Evolutionary conservation across 2,797 vertebrate species (phyloP).

Genomic region (Eulemur mongoz): DNA sequence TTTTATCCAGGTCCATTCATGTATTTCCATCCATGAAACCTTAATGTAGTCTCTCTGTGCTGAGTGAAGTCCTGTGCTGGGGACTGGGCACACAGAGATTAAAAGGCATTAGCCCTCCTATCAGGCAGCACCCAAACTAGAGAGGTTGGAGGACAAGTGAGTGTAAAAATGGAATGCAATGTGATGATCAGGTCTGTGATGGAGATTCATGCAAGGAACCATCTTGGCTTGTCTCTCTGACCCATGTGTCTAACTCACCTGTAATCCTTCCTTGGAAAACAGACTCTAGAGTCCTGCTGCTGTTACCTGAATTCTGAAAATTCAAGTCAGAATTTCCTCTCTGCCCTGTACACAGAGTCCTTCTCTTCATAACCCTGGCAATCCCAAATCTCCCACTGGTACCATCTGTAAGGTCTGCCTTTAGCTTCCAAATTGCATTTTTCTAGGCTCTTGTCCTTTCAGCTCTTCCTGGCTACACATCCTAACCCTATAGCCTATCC

Average conservation of each 20-base stretch:
- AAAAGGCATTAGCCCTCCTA: neutral
- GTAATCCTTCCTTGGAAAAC: neutral
- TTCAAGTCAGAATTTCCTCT: neutral
- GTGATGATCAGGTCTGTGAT: accelerated
- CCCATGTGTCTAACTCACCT: neutral
- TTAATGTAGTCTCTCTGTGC: neutral
- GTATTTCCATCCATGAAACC: too few relatives aligned
- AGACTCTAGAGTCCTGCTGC: neutral
- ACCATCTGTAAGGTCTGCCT: neutral
- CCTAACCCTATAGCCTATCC: neutral
- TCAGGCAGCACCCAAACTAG: neutral
- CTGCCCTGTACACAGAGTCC: neutral
- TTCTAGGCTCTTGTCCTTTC: neutral
- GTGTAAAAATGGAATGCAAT: neutral
- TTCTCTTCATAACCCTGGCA: neutral
- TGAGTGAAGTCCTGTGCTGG: neutral
- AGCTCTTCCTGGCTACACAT: neutral
- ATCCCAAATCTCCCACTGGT: neutral
- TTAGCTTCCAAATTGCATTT: neutral
- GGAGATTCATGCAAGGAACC: neutral
- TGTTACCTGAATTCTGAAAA: neutral
- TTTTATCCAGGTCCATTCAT: neutral
- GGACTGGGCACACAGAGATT: neutral
- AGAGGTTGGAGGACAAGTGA: neutral
- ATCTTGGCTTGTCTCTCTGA: neutral